These are phyloP conservation scores for Pseudococcus viburni DNA, from an alignment of 2,888 invertebrate genomes.

Conservation along the genomic window DNA sequence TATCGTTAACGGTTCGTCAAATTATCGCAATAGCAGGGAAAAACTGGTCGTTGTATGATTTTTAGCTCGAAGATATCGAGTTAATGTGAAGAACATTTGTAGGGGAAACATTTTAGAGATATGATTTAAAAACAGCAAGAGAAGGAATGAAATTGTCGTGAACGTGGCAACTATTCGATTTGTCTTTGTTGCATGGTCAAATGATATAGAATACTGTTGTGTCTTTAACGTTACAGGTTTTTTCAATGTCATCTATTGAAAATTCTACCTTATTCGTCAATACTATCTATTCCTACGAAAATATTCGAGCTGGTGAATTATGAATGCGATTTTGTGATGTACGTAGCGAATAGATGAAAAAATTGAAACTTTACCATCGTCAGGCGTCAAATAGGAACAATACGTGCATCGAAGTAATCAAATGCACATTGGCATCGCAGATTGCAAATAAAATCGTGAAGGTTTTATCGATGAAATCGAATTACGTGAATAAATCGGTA, in stretches of 20 bases:
- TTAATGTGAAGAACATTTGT: not conserved
- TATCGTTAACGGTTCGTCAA: not conserved
- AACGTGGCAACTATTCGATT: not conserved
- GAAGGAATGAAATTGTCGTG: not conserved
- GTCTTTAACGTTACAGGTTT: not conserved
- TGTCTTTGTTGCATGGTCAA: not conserved
- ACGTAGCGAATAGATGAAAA: not conserved
- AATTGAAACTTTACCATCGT: not conserved
- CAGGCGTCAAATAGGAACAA: not conserved
- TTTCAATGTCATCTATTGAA: conserved; percentile 33
- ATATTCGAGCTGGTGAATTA: conserved; percentile 9
- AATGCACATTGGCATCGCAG: not conserved
- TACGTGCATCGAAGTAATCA: not conserved
- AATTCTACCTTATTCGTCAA: not conserved
- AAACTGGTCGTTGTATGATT: not conserved
- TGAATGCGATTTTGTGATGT: not conserved
- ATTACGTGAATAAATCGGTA: conserved; percentile 11
- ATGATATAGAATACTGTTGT: not conserved
- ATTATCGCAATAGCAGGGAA: not conserved
- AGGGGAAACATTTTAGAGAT: not conserved
- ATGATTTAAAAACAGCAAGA: not conserved
- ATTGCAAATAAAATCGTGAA: conserved; percentile 19
- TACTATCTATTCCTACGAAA: not conserved
- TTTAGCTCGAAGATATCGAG: not conserved
- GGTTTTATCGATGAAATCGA: conserved; percentile 19